Conservation (phyloP, 1,140 invertebrate species). For the Lepidurus arcticus region DNA sequence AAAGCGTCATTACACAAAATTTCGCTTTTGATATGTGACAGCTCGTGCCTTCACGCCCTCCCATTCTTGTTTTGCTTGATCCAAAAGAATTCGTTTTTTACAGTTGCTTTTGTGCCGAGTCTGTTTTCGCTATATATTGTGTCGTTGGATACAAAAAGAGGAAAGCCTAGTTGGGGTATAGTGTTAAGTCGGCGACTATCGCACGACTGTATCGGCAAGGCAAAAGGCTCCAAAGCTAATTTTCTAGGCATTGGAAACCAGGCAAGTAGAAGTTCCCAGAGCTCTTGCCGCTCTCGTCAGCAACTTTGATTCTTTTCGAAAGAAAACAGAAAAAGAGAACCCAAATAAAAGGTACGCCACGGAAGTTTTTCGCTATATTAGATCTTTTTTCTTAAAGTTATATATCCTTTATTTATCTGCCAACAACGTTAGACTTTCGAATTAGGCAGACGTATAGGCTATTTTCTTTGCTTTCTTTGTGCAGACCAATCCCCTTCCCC, state of each 20-base stretch:
- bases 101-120: neutral
- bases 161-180: neutral
- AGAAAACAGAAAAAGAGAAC: neutral
- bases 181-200: neutral
- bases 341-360: neutral
- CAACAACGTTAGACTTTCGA: too few species aligned
- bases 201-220: neutral
- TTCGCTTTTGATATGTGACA: neutral
- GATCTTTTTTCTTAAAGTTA: neutral
- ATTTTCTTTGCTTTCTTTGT: neutral
- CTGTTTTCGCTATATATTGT: neutral
- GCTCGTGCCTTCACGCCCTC: neutral
- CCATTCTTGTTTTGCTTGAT: neutral
- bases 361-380: neutral
- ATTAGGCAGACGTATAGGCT: too few species aligned
- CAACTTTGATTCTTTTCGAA: neutral
- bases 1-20: neutral
- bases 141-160: neutral
- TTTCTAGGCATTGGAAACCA: conserved; percentile 4
- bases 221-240: neutral
- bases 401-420: too few species aligned
- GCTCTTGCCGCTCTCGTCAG: neutral
- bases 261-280: neutral
- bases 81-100: neutral
- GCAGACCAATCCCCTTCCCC: too few species aligned